phyloP scores from a whole-genome alignment of 1,140 invertebrate genomes.

The Calycopis cecrops region DNA sequence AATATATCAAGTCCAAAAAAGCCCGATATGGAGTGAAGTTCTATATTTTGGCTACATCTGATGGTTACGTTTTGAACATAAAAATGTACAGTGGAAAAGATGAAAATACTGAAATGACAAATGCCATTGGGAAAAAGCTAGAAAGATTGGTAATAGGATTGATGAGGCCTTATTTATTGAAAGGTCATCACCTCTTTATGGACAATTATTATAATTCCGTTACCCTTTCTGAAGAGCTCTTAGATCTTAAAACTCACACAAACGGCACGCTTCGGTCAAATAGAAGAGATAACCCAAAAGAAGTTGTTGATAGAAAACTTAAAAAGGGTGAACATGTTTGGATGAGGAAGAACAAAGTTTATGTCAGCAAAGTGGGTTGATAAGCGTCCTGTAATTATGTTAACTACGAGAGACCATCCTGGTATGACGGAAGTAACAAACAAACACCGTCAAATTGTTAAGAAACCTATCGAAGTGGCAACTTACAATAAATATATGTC shows the following conservation, averaged over 20 bases:
- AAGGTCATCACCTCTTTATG: slow-evolving; percentile 39
- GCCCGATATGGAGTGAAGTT: slow-evolving; percentile 47
- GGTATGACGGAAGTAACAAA: background rate
- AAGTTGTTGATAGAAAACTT: background rate
- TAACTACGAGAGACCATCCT: background rate
- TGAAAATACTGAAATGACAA: slow-evolving; percentile 2
- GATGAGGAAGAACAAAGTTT: too few relatives aligned
- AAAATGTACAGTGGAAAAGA: slow-evolving; percentile 32
- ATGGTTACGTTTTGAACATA: slow-evolving; percentile 45
- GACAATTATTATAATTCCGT: slow-evolving; percentile 38
- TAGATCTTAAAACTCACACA: slow-evolving; percentile 28
- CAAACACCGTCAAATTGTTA: background rate
- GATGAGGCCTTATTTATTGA: slow-evolving; percentile 29
- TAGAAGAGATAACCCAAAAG: slow-evolving; percentile 26
- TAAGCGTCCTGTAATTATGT: too few relatives aligned
- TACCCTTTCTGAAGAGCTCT: slow-evolving; percentile 24
- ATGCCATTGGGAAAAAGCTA: slow-evolving; percentile 8
- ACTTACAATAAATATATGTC: background rate
- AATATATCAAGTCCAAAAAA: slow-evolving; percentile 38
- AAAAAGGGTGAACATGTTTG: too few relatives aligned
- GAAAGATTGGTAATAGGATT: slow-evolving; percentile 27
- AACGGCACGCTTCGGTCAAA: slow-evolving; percentile 33
- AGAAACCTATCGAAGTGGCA: background rate
- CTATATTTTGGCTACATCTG: slow-evolving; percentile 32
- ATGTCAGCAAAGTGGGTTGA: too few relatives aligned